Conservation (phyloP, 1,140 invertebrate species). For the Diplogasteroides magnus region DNA sequence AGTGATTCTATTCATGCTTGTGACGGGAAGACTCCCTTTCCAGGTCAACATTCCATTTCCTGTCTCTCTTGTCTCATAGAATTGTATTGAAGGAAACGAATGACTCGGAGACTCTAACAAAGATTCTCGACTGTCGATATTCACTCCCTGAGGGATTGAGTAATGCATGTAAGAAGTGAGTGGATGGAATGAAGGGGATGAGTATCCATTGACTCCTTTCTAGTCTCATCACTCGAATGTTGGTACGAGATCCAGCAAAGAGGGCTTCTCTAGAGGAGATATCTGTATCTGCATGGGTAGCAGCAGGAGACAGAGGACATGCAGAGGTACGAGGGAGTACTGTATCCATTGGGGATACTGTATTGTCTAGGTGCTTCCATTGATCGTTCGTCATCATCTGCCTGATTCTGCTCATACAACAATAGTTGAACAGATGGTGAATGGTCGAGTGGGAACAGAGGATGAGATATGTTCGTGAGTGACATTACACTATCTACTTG, state of each 20-base stretch:
- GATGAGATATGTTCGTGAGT: constrained; percentile 37
- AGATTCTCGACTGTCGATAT: constrained; percentile 99
- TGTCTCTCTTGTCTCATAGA: too few species aligned
- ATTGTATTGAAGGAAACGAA: constrained; percentile 78
- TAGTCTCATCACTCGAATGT: constrained; percentile 82
- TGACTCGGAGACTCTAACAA: constrained; percentile 95
- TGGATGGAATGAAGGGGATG: background rate
- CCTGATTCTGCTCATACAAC: constrained; percentile 84
- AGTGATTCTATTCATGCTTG: constrained; percentile 96
- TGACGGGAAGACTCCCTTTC: constrained; percentile 91
- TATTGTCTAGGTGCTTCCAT: constrained; percentile 62
- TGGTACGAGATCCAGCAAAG: constrained; percentile 82
- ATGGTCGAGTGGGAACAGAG: constrained; percentile 72
- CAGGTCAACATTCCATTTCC: constrained; percentile 63
- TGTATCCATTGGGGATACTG: background rate
- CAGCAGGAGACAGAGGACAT: constrained; percentile 58
- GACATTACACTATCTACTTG: constrained; percentile 15
- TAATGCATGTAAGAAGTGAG: constrained; percentile 73
- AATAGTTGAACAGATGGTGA: constrained; percentile 89
- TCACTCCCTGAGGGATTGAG: constrained; percentile 82
- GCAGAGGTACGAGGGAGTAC: constrained; percentile 56
- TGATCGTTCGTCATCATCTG: constrained; percentile 75
- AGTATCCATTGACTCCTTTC: constrained; percentile 28
- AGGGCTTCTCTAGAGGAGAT: constrained; percentile 82
- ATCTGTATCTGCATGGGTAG: constrained; percentile 76